phyloP scores from a whole-genome alignment of 2,113 vertebrate genomes.

The Bubo scandiacus region DNA sequence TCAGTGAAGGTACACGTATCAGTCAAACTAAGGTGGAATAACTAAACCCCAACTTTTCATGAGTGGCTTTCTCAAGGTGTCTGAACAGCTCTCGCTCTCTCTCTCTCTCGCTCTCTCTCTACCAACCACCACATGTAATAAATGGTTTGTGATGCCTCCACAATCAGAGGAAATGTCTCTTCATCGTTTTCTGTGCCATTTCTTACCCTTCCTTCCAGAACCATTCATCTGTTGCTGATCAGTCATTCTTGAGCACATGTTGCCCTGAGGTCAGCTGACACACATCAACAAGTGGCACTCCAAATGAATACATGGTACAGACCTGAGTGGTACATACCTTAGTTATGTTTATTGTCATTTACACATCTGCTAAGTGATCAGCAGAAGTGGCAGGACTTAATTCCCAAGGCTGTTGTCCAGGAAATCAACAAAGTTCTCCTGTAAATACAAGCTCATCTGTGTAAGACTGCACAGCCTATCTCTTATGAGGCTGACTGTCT shows the following conservation, averaged over 20 bases:
- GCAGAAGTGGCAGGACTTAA: neutral
- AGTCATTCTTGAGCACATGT: neutral
- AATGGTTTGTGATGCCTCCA: neutral
- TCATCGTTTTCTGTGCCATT: neutral
- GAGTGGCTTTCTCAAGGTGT: neutral
- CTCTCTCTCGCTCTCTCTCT: neutral
- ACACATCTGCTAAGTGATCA: neutral
- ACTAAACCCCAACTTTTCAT: neutral
- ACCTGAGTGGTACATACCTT: neutral
- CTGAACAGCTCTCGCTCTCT: neutral
- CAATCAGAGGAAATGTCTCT: neutral
- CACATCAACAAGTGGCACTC: neutral
- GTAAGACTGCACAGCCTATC: neutral
- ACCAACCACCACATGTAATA: neutral
- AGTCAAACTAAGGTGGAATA: neutral
- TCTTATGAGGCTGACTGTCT: neutral
- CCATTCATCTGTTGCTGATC: neutral
- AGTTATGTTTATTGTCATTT: neutral
- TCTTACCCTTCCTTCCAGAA: neutral
- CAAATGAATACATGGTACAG: neutral
- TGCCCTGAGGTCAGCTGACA: neutral
- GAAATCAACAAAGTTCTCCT: neutral
- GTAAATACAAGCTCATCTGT: neutral
- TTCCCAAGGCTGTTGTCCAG: neutral
- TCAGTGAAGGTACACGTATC: neutral